Base-by-base conservation (phyloP, 2,888 invertebrate species). In the Raillietiella orientalis region DNA sequence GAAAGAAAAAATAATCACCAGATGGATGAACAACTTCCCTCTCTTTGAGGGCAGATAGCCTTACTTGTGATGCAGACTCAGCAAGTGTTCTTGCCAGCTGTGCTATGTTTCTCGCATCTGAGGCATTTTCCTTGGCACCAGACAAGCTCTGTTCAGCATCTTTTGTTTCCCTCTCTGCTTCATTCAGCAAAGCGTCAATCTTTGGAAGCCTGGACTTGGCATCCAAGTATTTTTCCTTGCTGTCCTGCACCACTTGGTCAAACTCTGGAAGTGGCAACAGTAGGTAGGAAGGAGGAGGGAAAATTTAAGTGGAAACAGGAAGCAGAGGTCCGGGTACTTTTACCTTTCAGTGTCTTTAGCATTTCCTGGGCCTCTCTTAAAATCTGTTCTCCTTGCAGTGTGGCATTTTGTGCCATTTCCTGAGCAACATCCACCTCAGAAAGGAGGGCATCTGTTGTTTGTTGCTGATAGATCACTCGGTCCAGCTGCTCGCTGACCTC, bases 201-300 rank as follows among this genome's bases (percentile, higher is more conserved):
- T 60, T 58, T 1, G 64, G 60, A 11, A 84, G 64, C 31, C 62
- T 60, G 31, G 56, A 45, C 9, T 79, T 47, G 0, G 84, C 75
- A 31, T 66, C 56, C 22, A 63, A 55, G 0, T 90, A 84, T 33
- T 64, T 62, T 24, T 62, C 57, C 30, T 72, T 67, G 30, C 74
- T 82, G 33, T 66, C 64, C 34, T 72, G 63, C 2, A 87, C 79
- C 47, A 75, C 65, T 29, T 67, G 61, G 43, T 84, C 77, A 52
- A 90, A 93, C 12, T 3, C 14, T n/a, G 25, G 8, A 16, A 9
- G n/a, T 16, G n/a, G 19, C 23, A 12, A 23, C 8, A 24, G 13
- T n/a, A n/a, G 11, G 22, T 9, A 12, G 5, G 13, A 9, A 22
- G 9, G 6, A 12, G 22, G 9, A 23, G 9, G 21, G 12, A 28